Evolutionary conservation across 2,797 vertebrate species (phyloP), one percentile per base, ranked within the genome.

Genomic region (Allochrocebus solatus): DNA sequence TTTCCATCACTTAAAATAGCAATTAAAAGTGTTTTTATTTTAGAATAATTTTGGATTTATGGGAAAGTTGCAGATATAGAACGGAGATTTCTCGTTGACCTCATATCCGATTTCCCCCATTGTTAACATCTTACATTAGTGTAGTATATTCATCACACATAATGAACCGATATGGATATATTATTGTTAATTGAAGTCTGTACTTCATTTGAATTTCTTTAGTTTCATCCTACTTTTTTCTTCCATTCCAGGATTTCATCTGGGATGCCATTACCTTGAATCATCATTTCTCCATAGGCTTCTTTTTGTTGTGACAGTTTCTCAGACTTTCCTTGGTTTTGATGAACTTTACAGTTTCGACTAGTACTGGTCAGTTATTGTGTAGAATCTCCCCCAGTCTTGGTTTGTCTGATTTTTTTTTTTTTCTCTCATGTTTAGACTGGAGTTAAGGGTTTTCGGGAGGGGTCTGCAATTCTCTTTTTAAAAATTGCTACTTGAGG

Each of bases 151-250:
- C 70, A 36, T 93, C 30, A 39, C 30, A 79, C 55, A 2, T 75
- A 48, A 74, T 67, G 33, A 85, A 22, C 28, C 39, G 85, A 1
- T 81, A 41, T 28, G 53, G 78, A 28, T 53, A n/a, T 9, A 55
- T 70, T 83, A 16, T 53, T 88, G 8, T 89, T 82, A 93, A 30
- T 22, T 91, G 53, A 82, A 46, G 26, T 41, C 19, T 78, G 0
- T 78, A 46, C 28, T 82, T 86, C 87, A 70, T 95, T 90, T 93
- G 70, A 87, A 74, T 43, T 78, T 78, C 53, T 80, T 83, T 78
- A 50, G n/a, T 81, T 80, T 92, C 33, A 84, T 74, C 21, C 17
- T 84, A 50, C 19, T 79, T 12, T 89, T 76, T 41, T 78, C 57
- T 80, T 78, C 91, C 46, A 1, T 93, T 96, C 30, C 36, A 55